Evolutionary conservation across 2,797 vertebrate species (phyloP), one percentile per base, ranked within the genome.

Genomic region (Sparidentex hasta): DNA sequence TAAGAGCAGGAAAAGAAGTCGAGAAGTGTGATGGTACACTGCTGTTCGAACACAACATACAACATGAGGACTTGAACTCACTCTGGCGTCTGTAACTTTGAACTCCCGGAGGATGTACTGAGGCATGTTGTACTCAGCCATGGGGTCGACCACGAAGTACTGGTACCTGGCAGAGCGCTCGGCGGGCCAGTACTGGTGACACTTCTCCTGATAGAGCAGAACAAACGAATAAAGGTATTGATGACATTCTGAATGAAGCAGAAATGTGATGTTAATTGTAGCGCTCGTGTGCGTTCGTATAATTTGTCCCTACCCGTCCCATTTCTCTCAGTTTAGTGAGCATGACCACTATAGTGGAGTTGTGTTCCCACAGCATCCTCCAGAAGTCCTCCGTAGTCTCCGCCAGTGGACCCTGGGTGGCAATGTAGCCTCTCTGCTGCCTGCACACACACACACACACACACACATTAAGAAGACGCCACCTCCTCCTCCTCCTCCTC

Each of bases 101-200:
- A 99, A 99, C 78, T 99, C 98, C 17, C 98, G 93, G 25, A 99
- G 96, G 92, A 99, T 99, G 91, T 99, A 99, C 94, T 99, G 98
- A 7, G 98, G 98, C 98, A 99, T 99, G 95, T 98, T 99, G 94
- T 99, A 99, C 80, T 99, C 98, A 0, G 98, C 98, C 98, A 99
- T 99, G 11, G 98, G 98, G 68, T 99, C 98, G 77, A 99, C 98
- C 11, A 99, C 98, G 0, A 99, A 99, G 95, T 99, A 99, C 89
- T 99, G 98, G 92, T 99, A 99, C 62, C 98, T 96, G 27, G 98
- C 98, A 0, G 98, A 99, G 44, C 98, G 97, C 90, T 99, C 98
- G 0, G 98, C 98, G 0, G 98, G 98, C 98, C 98, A 99, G 93
- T 99, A 99, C 92, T 99, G 98, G 69, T 99, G 98, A 87, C 98